phyloP scores from a whole-genome alignment of 2,113 vertebrate species.

The Mus pahari region DNA sequence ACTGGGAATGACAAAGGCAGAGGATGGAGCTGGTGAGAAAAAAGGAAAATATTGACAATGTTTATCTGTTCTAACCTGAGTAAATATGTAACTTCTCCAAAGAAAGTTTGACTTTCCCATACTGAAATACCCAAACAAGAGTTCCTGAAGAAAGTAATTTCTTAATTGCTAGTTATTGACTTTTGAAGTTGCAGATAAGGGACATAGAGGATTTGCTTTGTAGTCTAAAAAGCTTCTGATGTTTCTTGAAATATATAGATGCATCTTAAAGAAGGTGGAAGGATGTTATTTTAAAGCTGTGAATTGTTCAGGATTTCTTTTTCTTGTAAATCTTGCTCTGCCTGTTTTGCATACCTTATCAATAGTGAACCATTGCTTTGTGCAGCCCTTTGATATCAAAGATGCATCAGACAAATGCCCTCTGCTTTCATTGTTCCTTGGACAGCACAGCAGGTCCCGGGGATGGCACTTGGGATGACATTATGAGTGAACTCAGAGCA shows the following conservation, averaged over 20 bases:
- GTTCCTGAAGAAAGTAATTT: constrained; percentile 46
- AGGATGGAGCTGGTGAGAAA: constrained; percentile 15
- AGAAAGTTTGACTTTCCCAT: constrained; percentile 50
- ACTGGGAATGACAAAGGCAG: neutral
- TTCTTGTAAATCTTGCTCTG: constrained; percentile 47
- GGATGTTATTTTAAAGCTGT: neutral
- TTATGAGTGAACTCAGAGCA: constrained; percentile 9
- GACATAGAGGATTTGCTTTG: constrained; percentile 58
- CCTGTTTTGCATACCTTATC: constrained; percentile 56
- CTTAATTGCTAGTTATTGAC: constrained; percentile 56
- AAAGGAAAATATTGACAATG: neutral
- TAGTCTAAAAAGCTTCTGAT: constrained; percentile 37
- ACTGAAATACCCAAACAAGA: constrained; percentile 38
- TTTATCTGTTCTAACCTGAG: constrained; percentile 65
- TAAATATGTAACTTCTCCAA: neutral
- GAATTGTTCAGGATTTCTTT: constrained; percentile 64
- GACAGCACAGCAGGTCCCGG: neutral
- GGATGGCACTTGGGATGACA: neutral
- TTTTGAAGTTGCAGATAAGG: constrained; percentile 56
- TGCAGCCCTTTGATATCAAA: constrained; percentile 75
- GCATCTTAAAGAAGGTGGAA: constrained; percentile 55
- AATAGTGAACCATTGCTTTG: constrained; percentile 71
- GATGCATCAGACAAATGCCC: constrained; percentile 27
- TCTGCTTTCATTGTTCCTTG: constrained; percentile 62
- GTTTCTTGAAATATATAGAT: constrained; percentile 21